A percentile compares a stretch with the other conserved stretches of the same genome.
These are phyloP conservation scores for Solenodon paradoxus DNA, from an alignment of 2,113 vertebrate species.

Conservation along the genomic window DNA sequence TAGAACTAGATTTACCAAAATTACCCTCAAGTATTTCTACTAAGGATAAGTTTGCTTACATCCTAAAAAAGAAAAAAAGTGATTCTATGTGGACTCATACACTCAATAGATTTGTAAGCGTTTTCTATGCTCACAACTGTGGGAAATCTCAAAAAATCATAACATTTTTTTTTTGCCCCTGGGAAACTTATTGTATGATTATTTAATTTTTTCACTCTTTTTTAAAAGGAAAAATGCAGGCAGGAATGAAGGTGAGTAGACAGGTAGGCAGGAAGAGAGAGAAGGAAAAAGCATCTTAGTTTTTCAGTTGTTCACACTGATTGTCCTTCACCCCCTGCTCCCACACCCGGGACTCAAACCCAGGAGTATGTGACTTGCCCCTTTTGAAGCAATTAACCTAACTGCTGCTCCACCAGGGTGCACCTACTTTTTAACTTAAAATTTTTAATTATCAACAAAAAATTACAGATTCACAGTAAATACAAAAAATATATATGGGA, in stretches of 20 bases:
- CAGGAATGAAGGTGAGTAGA: too few relatives aligned
- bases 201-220: constrained; percentile 39
- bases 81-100: not conserved
- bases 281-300: too few relatives aligned
- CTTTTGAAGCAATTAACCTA: too few relatives aligned
- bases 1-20: constrained; percentile 29
- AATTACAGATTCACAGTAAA: constrained; percentile 32
- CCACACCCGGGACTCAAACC: too few relatives aligned
- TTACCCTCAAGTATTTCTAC: not conserved
- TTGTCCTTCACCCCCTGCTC: too few relatives aligned
- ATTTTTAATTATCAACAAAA: constrained; percentile 49
- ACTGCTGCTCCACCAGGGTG: too few relatives aligned
- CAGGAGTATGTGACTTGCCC: too few relatives aligned
- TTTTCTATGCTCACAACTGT: not conserved
- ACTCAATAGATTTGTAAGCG: not conserved
- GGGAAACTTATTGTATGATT: not conserved
- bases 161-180: constrained; percentile 8
- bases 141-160: not conserved
- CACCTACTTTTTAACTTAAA: too few relatives aligned
- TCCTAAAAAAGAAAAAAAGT: constrained; percentile 11
- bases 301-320: too few relatives aligned
- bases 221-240: too few relatives aligned
- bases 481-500: not conserved
- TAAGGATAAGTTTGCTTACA: constrained; percentile 17
- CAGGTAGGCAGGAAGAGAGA: too few relatives aligned